Evolutionary conservation across 2,113 vertebrate species (phyloP).

Genomic region (Speoplatyrhinus poulsoni): DNA sequence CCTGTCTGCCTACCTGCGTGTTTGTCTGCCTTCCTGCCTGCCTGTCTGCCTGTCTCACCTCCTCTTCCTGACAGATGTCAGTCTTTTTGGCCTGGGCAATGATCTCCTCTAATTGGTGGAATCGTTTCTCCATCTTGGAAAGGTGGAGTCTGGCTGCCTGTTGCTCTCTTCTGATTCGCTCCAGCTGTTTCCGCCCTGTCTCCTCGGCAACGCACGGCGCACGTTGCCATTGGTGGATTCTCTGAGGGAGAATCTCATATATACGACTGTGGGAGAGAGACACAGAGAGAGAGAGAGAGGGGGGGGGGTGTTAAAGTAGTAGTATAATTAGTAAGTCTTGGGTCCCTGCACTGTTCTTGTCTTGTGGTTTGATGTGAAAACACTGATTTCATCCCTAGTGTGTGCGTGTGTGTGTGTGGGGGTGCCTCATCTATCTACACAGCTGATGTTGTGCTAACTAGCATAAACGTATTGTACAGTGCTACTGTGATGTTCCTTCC

Average conservation of each 20-base stretch:
- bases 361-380: no score
- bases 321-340: no score
- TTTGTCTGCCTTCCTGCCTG: conserved; percentile 71
- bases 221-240: conserved; percentile 96
- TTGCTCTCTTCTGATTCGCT: conserved; percentile 90
- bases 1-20: conserved; percentile 84
- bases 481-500: no score
- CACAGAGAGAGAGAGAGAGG: not conserved
- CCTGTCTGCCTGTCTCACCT: conserved; percentile 78
- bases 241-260: conserved; percentile 93
- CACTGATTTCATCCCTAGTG: no score
- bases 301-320: not conserved
- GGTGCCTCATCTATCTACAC: no score
- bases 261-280: conserved; percentile 79
- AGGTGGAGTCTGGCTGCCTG: conserved; percentile 87
- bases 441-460: no score
- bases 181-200: conserved; percentile 88
- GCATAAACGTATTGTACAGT: no score
- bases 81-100: conserved; percentile 91
- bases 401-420: no score
- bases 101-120: conserved; percentile 90
- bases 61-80: conserved; percentile 88
- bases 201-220: conserved; percentile 92
- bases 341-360: no score
- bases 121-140: conserved; percentile 89